These are phyloP conservation scores for Brachionus manjavacas DNA, from an alignment of 1,140 invertebrate species.

Conservation along the genomic window DNA sequence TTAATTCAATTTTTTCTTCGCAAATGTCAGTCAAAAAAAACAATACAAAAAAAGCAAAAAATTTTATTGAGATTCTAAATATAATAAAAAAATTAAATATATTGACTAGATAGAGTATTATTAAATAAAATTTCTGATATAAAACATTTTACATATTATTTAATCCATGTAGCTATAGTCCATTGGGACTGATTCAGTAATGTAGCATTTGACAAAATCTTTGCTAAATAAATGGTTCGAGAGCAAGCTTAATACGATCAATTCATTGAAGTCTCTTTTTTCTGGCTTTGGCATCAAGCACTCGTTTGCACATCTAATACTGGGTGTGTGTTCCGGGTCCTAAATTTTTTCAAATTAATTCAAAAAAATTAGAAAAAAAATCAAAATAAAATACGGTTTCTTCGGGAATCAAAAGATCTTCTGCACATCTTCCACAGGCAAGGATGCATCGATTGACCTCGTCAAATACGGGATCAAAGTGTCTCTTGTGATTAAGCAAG, in stretches of 20 bases:
- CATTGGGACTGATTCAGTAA: not conserved
- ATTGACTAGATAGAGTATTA: not conserved
- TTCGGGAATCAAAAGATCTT: not conserved
- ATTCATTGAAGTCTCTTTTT: slow-evolving; percentile 13
- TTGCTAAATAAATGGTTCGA: slow-evolving; percentile 2
- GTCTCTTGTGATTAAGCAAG: not conserved
- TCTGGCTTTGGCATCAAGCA: not conserved
- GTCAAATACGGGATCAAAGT: slow-evolving; percentile 24
- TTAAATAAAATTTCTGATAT: not conserved
- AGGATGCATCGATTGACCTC: slow-evolving; percentile 24
- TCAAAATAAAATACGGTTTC: not conserved
- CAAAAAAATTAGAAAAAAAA: not conserved
- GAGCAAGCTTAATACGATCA: not conserved
- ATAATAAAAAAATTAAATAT: not conserved
- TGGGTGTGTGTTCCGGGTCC: not conserved
- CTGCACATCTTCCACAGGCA: slow-evolving; percentile 27
- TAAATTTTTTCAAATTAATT: not conserved
- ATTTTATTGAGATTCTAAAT: not conserved
- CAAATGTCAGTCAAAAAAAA: not conserved
- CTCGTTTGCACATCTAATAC: slow-evolving; percentile 18
- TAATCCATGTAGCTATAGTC: slow-evolving; percentile 26
- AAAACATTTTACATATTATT: not conserved
- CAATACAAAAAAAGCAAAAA: not conserved
- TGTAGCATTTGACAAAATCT: slow-evolving; percentile 27
- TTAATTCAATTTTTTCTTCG: too few relatives aligned